Base-by-base conservation (phyloP, 92 coral and sea anemone species). In the Scolanthus callimorphus region DNA sequence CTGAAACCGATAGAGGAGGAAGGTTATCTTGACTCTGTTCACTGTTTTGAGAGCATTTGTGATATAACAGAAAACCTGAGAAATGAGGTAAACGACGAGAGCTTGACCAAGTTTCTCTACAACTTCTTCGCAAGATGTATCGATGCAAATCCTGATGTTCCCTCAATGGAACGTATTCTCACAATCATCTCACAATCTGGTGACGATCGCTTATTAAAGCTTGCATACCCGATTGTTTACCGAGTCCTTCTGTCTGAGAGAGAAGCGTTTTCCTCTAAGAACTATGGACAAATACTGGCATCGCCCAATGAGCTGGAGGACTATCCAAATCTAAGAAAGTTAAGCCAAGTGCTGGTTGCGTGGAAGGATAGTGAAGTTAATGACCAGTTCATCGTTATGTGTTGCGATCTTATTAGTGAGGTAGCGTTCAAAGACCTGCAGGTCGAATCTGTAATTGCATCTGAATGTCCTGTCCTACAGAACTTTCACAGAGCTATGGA, bases 391-490 rank as follows among this genome's bases (percentile, higher is more conserved):
- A 82, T 86, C 34, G 99, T 84, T 4, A 74, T 88, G 51, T 84
- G 96, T 59, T 94, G 99, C 64, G 97, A 94, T 76, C 66, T 89
- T 20, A 86, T 94, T 60, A 74, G 73, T 39, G 86, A 76, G 43
- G 82, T 88, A 47, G 88, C 94, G 3, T 86, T 84, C 27, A 67
- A 57, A 47, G 39, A 89, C 9, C 62, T 88, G 10, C 72, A 84
- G 34, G 52, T 86, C 1, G 25, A 59, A 0, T 51, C 53, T 12
- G 38, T 94, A 19, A 65, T 71, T 11, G 71, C 85, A 23, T 85
- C 99, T 17, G 90, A 84, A 22, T 82, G 70, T 63, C 73, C 51
- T 31, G 37, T 38, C 31, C 67, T 89, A 59, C 26, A 51, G 22
- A 55, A 65, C 53, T 80, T 89, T 26, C 77, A 79, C 44, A 44